Base-by-base conservation (phyloP, 1,140 invertebrate species). In the Tetramorium alpestre region DNA sequence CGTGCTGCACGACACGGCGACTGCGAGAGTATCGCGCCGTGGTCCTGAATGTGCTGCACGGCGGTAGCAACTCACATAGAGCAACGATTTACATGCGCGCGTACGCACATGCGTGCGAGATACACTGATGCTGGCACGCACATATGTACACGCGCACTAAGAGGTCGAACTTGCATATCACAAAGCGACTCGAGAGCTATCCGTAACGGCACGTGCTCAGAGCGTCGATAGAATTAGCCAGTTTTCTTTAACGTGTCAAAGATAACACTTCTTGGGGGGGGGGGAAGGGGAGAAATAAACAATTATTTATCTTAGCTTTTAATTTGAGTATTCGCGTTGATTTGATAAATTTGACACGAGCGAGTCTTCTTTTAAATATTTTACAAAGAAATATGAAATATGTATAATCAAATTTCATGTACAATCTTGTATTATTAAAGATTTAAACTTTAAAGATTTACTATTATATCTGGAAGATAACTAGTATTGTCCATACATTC, bases 1-100 rank as follows among this genome's bases (percentile, higher is more conserved):
- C 94, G 94, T 93, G 91, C 86, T 91, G 87, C 92, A 92, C 81
- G 85, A 91, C 41, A 69, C 87, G 78, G 54, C 47, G 62, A 18
- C 64, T 47, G 77, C 81, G 70, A 90, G 76, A 82, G 81, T 65
- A 87, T 47, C 60, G n/a, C 44, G 77, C 25, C 51, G 76, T n/a
- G 13, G 13, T 62, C 73, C 54, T 76, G 77, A 89, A 86, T 51
- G 77, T 67, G 56, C 80, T 28, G 16, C 76, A 60, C 81, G 60
- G 82, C 81, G 62, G 69, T 72, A 73, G 87, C 89, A 78, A 62
- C 82, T 84, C 86, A 33, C 86, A 85, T 85, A 73, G 51, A 72
- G 22, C 69, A 51, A 44, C 58, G 51, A 91, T 91, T 86, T 89
- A 70, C 82, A 86, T 88, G 58, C 51, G 56, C 64, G 64, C 47